Percentiles rank a stretch among this genome's conserved stretches.
These are phyloP conservation scores for Columba janthina DNA, from an alignment of 2,113 vertebrate genomes.

Conservation along the genomic window DNA sequence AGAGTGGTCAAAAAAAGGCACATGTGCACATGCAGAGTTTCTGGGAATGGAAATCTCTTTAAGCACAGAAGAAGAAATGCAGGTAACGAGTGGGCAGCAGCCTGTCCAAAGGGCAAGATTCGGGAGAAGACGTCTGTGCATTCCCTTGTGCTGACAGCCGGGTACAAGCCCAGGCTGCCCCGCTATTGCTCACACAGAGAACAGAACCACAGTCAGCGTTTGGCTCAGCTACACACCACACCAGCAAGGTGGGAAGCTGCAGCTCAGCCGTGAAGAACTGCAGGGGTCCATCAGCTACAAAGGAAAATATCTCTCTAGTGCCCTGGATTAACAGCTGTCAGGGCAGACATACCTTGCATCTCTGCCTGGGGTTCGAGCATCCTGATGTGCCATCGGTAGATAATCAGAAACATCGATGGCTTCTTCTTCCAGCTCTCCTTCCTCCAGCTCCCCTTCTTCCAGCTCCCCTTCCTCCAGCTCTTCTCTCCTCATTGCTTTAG, in stretches of 20 bases:
- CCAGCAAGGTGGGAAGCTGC: fast-evolving
- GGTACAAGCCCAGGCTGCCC: not conserved
- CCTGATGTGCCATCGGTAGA: slow-evolving; percentile 60
- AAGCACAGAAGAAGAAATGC: not conserved
- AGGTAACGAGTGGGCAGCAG: not conserved
- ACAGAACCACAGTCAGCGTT: fast-evolving
- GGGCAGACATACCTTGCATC: slow-evolving; percentile 62
- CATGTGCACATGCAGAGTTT: not conserved
- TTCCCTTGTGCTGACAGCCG: not conserved
- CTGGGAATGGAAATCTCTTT: not conserved
- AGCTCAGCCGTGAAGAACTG: not conserved
- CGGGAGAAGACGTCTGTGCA: not conserved
- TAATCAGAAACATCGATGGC: slow-evolving; percentile 55
- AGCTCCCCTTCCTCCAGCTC: slow-evolving; percentile 79
- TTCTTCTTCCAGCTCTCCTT: slow-evolving; percentile 75
- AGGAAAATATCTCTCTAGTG: not conserved
- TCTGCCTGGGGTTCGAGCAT: slow-evolving; percentile 60
- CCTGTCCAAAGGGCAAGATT: not conserved
- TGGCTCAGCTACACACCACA: not conserved
- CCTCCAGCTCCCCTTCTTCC: slow-evolving; percentile 78
- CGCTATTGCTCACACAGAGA: fast-evolving
- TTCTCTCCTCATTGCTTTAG: slow-evolving; percentile 73
- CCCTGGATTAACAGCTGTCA: not conserved
- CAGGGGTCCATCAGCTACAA: not conserved
- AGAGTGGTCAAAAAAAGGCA: not conserved